Percentiles rank a stretch among this genome's conserved stretches.
Evolutionary conservation across 2,797 vertebrate genomes (phyloP).

Genomic region (Rhinatrema bivittatum): DNA sequence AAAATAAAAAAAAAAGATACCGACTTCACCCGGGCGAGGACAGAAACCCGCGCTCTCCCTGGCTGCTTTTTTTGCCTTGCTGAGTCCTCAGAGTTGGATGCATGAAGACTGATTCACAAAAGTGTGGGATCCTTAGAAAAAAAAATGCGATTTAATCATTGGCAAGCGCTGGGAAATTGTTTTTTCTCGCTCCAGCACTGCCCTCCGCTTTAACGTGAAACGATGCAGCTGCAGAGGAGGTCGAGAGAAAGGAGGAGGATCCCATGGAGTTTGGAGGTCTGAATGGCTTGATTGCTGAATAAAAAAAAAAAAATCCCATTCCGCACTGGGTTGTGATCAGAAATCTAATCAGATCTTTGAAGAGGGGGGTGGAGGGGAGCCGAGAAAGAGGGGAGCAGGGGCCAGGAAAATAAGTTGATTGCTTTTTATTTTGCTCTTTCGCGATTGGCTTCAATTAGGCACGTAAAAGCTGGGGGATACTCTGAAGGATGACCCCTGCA

Average conservation of each 20-base stretch:
- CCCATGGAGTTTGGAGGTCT: slow-evolving; percentile 42
- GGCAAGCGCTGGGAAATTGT: slow-evolving; percentile 55
- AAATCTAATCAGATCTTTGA: slow-evolving; percentile 83
- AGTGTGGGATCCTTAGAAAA: too few species aligned
- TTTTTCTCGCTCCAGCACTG: slow-evolving; percentile 25
- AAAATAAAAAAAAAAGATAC: slow-evolving; percentile 20
- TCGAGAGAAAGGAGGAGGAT: slow-evolving; percentile 40
- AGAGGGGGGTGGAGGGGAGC: slow-evolving; percentile 32
- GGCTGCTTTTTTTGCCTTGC: too few species aligned
- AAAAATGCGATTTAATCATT: slow-evolving; percentile 45
- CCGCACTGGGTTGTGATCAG: slow-evolving; percentile 92
- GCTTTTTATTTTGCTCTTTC: not conserved
- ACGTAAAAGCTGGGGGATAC: slow-evolving; percentile 4
- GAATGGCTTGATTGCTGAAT: slow-evolving; percentile 1
- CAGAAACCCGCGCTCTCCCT: too few species aligned
- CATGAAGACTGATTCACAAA: too few species aligned
- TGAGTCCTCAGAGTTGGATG: too few species aligned
- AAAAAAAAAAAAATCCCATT: slow-evolving; percentile 58
- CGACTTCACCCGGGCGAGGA: slow-evolving; percentile 1
- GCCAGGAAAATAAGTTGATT: slow-evolving; percentile 31
- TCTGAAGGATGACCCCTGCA: not conserved
- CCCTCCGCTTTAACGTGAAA: slow-evolving; percentile 44
- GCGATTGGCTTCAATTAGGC: too few species aligned
- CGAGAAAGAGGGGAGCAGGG: not conserved
- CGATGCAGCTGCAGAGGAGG: slow-evolving; percentile 58